A percentile compares a stretch with the other conserved stretches of the same genome.
Evolutionary conservation across 2,113 vertebrate species (phyloP).

Genomic region (Oenanthe oenanthe): DNA sequence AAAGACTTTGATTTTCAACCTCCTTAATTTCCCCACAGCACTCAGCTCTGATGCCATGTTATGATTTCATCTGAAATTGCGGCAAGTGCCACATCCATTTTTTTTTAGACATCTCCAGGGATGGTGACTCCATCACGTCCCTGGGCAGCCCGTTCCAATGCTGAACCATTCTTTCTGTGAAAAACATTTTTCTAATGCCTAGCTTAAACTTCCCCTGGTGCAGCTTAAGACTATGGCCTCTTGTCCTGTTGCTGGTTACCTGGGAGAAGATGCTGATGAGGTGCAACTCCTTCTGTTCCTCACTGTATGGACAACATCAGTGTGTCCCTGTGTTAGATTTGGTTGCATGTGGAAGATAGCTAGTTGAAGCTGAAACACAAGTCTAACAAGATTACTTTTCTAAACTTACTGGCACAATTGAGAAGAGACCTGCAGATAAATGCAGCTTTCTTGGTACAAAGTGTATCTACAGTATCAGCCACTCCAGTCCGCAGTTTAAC

Average conservation of each 20-base stretch:
- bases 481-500: background rate
- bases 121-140: background rate
- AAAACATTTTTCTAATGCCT: background rate
- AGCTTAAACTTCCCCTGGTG: background rate
- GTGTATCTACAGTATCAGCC: background rate
- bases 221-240: background rate
- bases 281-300: background rate
- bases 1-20: background rate
- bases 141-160: background rate
- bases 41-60: background rate
- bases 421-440: background rate
- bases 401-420: background rate
- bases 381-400: background rate
- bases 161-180: background rate
- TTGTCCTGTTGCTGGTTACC: fast-evolving
- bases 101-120: background rate
- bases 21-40: background rate
- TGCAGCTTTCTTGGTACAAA: background rate
- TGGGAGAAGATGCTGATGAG: background rate
- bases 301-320: background rate
- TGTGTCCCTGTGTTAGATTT: fast-evolving
- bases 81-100: background rate
- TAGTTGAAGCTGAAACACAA: background rate
- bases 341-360: background rate
- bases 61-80: background rate